Percentiles rank a stretch among this genome's conserved stretches.
Conservation (phyloP, 2,113 vertebrate genomes). For the Platichthys flesus region DNA sequence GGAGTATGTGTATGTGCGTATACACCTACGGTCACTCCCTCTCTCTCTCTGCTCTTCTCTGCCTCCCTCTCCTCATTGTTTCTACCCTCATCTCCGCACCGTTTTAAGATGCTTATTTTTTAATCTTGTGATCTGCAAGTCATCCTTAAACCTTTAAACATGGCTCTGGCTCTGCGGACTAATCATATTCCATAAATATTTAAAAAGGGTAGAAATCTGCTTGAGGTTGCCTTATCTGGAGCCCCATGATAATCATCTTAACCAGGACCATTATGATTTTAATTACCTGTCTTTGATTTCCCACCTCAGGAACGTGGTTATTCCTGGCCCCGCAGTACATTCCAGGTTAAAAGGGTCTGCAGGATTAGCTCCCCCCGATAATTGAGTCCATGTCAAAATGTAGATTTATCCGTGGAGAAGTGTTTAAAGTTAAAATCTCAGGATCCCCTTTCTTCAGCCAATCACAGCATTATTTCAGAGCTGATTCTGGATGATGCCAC, state of each 20-base stretch:
- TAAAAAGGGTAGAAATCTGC: slow-evolving; percentile 72
- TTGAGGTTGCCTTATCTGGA: slow-evolving; percentile 78
- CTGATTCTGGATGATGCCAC: slow-evolving; percentile 43
- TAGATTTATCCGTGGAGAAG: slow-evolving; percentile 60
- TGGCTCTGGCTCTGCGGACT: slow-evolving; percentile 64
- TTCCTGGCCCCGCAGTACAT: slow-evolving; percentile 62
- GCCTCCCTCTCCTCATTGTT: slow-evolving; percentile 32
- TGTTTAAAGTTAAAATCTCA: slow-evolving; percentile 62
- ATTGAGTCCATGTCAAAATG: slow-evolving; percentile 73
- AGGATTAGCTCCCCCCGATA: slow-evolving; percentile 69
- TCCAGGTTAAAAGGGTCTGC: slow-evolving; percentile 70
- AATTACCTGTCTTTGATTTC: slow-evolving; percentile 81
- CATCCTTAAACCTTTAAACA: slow-evolving; percentile 77
- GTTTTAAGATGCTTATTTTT: slow-evolving; percentile 71
- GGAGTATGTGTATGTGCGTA: background rate
- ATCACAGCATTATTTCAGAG: slow-evolving; percentile 35
- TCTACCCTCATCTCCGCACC: slow-evolving; percentile 46
- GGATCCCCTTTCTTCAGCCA: slow-evolving; percentile 45
- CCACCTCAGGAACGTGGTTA: slow-evolving; percentile 66
- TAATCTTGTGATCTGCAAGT: slow-evolving; percentile 72
- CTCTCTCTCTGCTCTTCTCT: background rate
- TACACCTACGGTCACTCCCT: slow-evolving; percentile 6
- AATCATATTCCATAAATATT: slow-evolving; percentile 81
- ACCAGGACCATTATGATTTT: slow-evolving; percentile 80
- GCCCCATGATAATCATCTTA: slow-evolving; percentile 80